Evolutionary conservation across 64 coral and sea anemone species (phyloP), one percentile per base, ranked within the genome.

Genomic region (Pocillopora verrucosa): DNA sequence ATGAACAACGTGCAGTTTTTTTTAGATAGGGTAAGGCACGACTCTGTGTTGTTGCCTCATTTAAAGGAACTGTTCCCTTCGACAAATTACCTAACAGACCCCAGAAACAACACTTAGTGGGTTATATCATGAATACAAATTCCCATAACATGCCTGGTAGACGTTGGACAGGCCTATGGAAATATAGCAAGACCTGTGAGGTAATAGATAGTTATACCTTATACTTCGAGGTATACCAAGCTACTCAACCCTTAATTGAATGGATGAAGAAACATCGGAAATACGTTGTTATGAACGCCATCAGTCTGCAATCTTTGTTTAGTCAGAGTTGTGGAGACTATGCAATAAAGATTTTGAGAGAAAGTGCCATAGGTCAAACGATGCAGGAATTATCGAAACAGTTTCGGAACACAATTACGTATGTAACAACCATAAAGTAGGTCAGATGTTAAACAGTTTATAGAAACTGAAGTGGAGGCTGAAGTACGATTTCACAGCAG

Each of bases 121-220:
- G 15, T 57, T 83, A 88, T 59, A 83, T 93, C 22, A 69, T 88
- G 22, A 93, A 93, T 56, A 93, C 91, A 22, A 72, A 88, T 56
- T 77, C 60, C 12, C 30, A 65, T 22, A 16, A 9, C 16, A 26
- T 38, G 1, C 85, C 78, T 0, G 86, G 77, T 1, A 7, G 11
- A 0, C 85, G 83, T 76, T 93, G 86, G 91, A 24, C 83, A 15
- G 84, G 56, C 9, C 7, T 81, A 37, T 88, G 91, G 91, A 93
- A 57, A 9, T 25, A 72, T 1, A 57, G 62, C 12, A 16, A 58
- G 0, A 68, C 24, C 16, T 93, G 91, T 17, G 70, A 93, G 34
- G 10, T 88, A 38, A 88, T 93, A 69, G 86, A 83, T 78, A 88
- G 91, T 83, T 88, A 83, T 37, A 78, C 16, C 16, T 19, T 58